A percentile compares a stretch with the other conserved stretches of the same genome.
Conservation (phyloP, 2,113 vertebrate species). For the Sinocyclocheilus maitianheensis region DNA sequence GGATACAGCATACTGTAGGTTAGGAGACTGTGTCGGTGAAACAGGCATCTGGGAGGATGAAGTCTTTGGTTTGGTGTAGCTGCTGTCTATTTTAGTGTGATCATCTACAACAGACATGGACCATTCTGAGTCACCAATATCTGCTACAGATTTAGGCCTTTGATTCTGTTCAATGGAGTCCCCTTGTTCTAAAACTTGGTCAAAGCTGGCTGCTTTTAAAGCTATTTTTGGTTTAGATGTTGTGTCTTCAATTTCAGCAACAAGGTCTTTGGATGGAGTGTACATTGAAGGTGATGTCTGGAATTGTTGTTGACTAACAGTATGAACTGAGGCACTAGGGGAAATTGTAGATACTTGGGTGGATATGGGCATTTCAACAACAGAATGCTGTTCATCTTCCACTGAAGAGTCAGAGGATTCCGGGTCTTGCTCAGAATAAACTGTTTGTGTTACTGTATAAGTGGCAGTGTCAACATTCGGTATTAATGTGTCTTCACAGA, state of each 20-base stretch:
- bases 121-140: conserved; percentile 29
- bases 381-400: conserved; percentile 87
- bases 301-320: conserved; percentile 48
- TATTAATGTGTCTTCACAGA: conserved; percentile 72
- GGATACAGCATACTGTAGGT: conserved; percentile 43
- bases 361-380: conserved; percentile 87
- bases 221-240: conserved; percentile 83
- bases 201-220: conserved; percentile 64
- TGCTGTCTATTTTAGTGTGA: conserved; percentile 70
- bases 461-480: conserved; percentile 76
- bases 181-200: conserved; percentile 56
- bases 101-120: conserved; percentile 30
- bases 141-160: conserved; percentile 70
- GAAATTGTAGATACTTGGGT: conserved; percentile 67
- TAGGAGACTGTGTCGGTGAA: conserved; percentile 66
- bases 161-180: conserved; percentile 48
- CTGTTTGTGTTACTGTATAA: conserved; percentile 66
- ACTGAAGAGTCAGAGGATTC: conserved; percentile 87
- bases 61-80: conserved; percentile 69
- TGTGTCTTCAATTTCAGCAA: conserved; percentile 66
- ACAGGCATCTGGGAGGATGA: conserved; percentile 74
- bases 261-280: conserved; percentile 61
- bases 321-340: conserved; percentile 8
- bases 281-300: conserved; percentile 58
- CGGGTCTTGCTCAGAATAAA: conserved; percentile 72